Conservation (phyloP, 2,113 vertebrate species). For the Vidua chalybeata region DNA sequence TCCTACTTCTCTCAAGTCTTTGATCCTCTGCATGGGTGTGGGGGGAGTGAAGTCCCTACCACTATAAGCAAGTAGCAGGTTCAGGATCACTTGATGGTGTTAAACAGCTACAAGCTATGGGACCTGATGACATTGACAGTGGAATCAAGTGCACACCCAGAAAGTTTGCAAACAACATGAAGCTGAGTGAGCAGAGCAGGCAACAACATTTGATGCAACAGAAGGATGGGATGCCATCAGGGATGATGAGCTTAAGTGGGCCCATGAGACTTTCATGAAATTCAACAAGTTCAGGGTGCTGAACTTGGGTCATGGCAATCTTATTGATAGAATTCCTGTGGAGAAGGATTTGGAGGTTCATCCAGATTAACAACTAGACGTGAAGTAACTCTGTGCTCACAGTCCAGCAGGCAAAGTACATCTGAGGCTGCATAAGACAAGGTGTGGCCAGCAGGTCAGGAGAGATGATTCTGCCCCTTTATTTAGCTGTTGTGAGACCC, state of each 20-base stretch:
- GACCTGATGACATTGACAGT: accelerated
- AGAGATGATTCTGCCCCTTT: background rate
- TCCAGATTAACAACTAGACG: background rate
- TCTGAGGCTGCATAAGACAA: background rate
- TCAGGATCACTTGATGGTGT: background rate
- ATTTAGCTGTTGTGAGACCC: background rate
- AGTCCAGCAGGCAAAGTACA: background rate
- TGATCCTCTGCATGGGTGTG: background rate
- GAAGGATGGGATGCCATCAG: background rate
- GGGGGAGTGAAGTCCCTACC: background rate
- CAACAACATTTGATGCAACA: background rate
- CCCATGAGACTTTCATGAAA: background rate
- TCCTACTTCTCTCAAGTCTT: background rate
- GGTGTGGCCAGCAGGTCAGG: background rate
- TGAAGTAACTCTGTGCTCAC: background rate
- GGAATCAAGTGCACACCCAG: too few species aligned
- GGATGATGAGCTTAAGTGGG: background rate
- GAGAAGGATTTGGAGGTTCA: background rate
- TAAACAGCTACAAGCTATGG: background rate
- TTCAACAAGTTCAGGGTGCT: background rate
- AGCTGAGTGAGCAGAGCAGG: background rate
- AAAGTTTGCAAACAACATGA: background rate
- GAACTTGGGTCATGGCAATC: background rate
- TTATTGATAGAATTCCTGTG: background rate
- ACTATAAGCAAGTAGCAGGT: accelerated